These are phyloP conservation scores for Scaptomyza parva DNA, from an alignment of 2,888 invertebrate genomes.

Conservation along the genomic window DNA sequence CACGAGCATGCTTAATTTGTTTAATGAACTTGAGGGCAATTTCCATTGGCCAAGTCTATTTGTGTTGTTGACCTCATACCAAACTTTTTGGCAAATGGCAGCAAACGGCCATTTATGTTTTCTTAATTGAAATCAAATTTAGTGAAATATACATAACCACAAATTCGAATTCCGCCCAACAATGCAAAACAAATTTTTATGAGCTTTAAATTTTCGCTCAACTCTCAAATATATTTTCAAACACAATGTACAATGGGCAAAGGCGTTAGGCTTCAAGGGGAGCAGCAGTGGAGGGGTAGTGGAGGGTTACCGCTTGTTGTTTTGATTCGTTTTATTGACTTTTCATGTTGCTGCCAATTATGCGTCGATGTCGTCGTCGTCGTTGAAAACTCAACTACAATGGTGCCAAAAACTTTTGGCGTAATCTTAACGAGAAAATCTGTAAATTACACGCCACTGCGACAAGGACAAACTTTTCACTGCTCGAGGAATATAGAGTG, in stretches of 20 bases:
- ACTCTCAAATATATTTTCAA: conserved; percentile 54
- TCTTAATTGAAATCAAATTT: conserved; percentile 70
- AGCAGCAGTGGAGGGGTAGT: not conserved
- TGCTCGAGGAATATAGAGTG: not conserved
- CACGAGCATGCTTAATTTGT: conserved; percentile 59
- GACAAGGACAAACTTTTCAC: conserved; percentile 53
- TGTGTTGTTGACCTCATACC: conserved; percentile 4
- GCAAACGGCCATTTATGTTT: conserved; percentile 39
- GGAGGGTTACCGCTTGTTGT: conserved; percentile 31
- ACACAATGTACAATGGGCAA: conserved; percentile 36
- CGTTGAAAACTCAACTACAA: conserved; percentile 58
- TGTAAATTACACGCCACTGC: conserved; percentile 71
- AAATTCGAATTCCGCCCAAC: conserved; percentile 56
- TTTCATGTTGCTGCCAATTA: conserved; percentile 75
- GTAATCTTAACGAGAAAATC: conserved; percentile 78
- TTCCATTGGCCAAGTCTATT: not conserved
- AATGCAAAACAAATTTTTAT: conserved; percentile 53
- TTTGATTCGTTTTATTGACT: conserved; percentile 71
- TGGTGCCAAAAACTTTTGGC: conserved; percentile 64
- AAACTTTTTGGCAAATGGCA: not conserved
- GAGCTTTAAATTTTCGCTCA: conserved; percentile 43
- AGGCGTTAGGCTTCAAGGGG: not conserved
- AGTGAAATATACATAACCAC: conserved; percentile 53
- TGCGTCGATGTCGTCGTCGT: conserved; percentile 47
- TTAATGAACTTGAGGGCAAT: conserved; percentile 67